These are phyloP conservation scores for Neosilurus hyrtlii DNA, from an alignment of 2,797 vertebrate species.

Conservation along the genomic window DNA sequence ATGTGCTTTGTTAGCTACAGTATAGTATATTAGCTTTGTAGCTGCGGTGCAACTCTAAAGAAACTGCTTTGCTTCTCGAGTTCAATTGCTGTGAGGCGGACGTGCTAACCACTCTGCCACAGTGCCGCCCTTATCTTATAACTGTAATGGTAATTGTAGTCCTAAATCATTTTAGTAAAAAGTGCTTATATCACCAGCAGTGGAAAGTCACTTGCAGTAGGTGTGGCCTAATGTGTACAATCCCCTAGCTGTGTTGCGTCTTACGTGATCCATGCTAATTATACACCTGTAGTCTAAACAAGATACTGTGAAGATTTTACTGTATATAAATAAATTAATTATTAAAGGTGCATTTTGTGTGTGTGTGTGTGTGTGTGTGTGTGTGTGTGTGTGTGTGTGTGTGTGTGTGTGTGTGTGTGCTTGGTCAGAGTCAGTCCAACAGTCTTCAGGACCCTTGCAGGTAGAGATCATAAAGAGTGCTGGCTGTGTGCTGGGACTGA, in stretches of 20 bases:
- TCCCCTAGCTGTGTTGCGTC: background rate
- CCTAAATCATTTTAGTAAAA: too few relatives aligned
- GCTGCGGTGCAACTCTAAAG: too few relatives aligned
- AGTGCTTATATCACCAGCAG: too few relatives aligned
- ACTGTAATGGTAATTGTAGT: too few relatives aligned
- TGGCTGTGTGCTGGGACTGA: constrained; percentile 86
- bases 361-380: constrained; percentile 39
- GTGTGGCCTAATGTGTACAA: background rate
- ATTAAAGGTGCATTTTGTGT: background rate
- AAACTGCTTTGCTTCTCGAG: too few relatives aligned
- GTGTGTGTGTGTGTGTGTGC: constrained; percentile 51
- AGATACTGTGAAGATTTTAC: background rate
- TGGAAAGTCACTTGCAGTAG: background rate
- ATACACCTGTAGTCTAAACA: background rate
- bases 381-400: constrained; percentile 44
- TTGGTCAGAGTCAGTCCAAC: constrained; percentile 82
- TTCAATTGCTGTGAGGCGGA: too few relatives aligned
- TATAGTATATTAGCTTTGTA: too few relatives aligned
- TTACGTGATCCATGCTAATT: background rate
- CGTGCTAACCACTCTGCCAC: too few relatives aligned
- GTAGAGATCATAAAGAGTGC: constrained; percentile 89
- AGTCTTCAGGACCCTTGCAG: constrained; percentile 86
- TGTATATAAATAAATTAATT: background rate
- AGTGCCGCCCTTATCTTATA: too few relatives aligned
- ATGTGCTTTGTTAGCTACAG: too few relatives aligned